Percentiles rank a stretch among this genome's conserved stretches.
phyloP scores from a whole-genome alignment of 1,140 invertebrate genomes.

The Procambarus clarkii region DNA sequence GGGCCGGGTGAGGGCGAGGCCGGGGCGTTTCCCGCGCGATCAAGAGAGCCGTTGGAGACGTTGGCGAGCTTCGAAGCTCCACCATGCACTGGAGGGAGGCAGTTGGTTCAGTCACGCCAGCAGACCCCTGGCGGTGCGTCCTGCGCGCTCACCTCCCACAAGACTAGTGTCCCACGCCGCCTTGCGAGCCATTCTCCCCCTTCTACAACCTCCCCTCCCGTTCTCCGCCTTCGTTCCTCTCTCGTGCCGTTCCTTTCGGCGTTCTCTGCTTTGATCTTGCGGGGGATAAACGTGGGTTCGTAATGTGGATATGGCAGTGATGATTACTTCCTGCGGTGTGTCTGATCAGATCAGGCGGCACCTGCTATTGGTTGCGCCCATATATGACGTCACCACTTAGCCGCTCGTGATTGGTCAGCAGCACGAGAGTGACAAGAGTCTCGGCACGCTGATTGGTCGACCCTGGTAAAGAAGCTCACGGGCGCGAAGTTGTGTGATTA shows the following conservation, averaged over 20 bases:
- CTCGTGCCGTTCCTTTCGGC: not conserved
- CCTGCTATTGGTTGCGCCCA: slow-evolving; percentile 4
- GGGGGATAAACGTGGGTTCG: not conserved
- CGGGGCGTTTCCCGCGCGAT: too few relatives aligned
- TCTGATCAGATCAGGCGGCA: slow-evolving; percentile 15
- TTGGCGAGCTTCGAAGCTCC: slow-evolving; percentile 12
- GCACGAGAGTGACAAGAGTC: slow-evolving; percentile 42
- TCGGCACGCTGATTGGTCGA: not conserved
- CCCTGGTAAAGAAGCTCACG: slow-evolving; percentile 49
- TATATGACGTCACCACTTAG: slow-evolving; percentile 32
- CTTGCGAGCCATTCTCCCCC: not conserved
- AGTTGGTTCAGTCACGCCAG: slow-evolving; percentile 10
- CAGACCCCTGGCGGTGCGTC: slow-evolving; percentile 18
- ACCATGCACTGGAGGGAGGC: slow-evolving; percentile 33
- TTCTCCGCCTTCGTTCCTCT: not conserved
- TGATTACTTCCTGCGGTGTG: slow-evolving; percentile 11
- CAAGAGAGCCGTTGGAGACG: not conserved
- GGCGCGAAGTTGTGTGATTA: slow-evolving; percentile 51
- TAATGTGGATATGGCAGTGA: not conserved
- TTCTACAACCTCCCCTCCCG: not conserved
- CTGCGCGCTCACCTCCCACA: slow-evolving; percentile 21
- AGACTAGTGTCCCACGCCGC: slow-evolving; percentile 6
- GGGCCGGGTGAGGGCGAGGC: too few relatives aligned
- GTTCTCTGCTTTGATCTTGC: not conserved
- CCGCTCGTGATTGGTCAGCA: not conserved